phyloP scores from a whole-genome alignment of 2,888 invertebrate species.

The Tubiluchus corallicola region DNA sequence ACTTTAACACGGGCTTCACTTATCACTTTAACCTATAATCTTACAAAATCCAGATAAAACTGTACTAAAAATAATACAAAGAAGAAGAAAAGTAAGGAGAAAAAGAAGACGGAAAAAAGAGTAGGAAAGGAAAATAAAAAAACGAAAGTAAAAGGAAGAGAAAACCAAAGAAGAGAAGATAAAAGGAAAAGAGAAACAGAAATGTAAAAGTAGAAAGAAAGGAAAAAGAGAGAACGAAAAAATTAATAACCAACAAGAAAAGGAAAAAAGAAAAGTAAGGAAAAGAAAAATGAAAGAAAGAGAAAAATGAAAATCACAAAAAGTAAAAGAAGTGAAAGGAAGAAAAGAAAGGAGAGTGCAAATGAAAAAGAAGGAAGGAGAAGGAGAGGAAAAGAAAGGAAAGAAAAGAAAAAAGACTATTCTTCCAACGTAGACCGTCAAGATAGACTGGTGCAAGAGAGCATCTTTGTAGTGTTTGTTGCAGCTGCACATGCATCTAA shows the following conservation, averaged over 20 bases:
- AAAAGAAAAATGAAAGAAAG: not conserved
- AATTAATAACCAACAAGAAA: not conserved
- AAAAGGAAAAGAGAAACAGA: not conserved
- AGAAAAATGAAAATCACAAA: not conserved
- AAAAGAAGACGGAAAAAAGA: no score
- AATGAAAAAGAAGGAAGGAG: no score
- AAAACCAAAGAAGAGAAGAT: not conserved
- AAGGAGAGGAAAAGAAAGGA: constrained; percentile 1
- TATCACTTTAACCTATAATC: no score
- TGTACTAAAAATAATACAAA: no score
- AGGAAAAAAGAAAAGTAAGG: constrained; percentile 1
- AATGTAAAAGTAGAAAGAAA: not conserved
- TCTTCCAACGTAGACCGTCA: no score
- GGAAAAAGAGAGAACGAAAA: not conserved
- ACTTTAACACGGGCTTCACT: no score
- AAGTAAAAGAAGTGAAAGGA: not conserved
- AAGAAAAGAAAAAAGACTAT: no score
- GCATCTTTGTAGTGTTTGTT: no score
- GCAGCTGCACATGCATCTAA: no score
- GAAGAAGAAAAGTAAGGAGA: not conserved
- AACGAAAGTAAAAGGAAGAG: not conserved
- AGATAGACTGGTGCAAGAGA: no score
- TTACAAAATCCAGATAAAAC: no score
- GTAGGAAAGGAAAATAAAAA: no score
- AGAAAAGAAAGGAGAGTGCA: not conserved